Evolutionary conservation across 1,140 invertebrate genomes (phyloP).

Genomic region (Rhysida immarginata): DNA sequence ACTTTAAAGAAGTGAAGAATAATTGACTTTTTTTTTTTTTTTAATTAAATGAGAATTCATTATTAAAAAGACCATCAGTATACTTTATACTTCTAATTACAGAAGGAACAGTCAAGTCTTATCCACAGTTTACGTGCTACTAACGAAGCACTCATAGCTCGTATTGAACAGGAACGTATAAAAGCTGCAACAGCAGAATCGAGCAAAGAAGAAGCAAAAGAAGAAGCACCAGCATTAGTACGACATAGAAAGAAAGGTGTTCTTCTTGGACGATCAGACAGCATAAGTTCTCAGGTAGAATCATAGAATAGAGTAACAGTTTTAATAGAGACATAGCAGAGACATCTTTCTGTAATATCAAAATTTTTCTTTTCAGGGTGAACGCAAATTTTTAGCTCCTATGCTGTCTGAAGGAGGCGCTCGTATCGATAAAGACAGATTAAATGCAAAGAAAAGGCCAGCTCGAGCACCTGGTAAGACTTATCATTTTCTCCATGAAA

Average conservation of each 20-base stretch:
- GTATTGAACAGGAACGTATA: constrained; percentile 26
- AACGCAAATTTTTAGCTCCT: constrained; percentile 71
- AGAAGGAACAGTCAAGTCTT: constrained; percentile 84
- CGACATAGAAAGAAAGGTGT: constrained; percentile 31
- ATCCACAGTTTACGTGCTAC: constrained; percentile 78
- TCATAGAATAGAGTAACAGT: no score
- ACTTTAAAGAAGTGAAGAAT: not conserved
- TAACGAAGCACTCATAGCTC: constrained; percentile 46
- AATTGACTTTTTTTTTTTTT: not conserved
- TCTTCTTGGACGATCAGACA: constrained; percentile 49
- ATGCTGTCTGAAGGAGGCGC: constrained; percentile 70
- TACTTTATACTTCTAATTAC: constrained; percentile 14
- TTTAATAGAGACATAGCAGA: no score
- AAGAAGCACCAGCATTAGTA: constrained; percentile 18
- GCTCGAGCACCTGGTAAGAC: constrained; percentile 40
- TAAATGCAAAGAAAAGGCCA: constrained; percentile 46
- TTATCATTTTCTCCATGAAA: no score
- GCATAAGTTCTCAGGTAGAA: constrained; percentile 40
- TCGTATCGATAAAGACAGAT: constrained; percentile 53
- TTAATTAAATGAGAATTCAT: no score
- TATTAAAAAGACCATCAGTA: no score
- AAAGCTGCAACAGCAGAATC: constrained; percentile 19
- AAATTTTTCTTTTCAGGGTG: constrained; percentile 19
- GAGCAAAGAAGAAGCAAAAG: constrained; percentile 27
- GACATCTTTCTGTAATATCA: no score